Base-by-base conservation (phyloP, 2,113 vertebrate species). In the Saguinus midas region DNA sequence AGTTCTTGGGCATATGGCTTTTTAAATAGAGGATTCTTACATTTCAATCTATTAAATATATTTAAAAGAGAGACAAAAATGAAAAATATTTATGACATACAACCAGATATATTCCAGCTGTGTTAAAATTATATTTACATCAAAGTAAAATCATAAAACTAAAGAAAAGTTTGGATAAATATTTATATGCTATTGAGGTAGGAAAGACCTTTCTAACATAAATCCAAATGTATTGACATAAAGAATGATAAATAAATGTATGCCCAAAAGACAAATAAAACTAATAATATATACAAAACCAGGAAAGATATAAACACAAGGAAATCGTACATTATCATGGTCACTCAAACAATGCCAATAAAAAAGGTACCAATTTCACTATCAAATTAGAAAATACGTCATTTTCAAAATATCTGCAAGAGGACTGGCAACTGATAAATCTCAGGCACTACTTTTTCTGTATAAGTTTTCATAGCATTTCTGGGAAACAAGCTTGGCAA, bases 181-280 rank as follows among this genome's bases (percentile, higher is more conserved):
- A 93, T 92, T 90, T 90, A 76, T 52, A 14, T 13, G 86, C 73
- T 89, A 91, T 76, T 84, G 76, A 29, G 80, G 29, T 29, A 82
- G 1, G 6, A 8, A 78, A 64, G 58, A 29, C 2, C 8, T 57
- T 82, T 91, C 11, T 78, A 85, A 88, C 8, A 43, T 18, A 88
- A 94, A 96, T 58, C 1, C 5, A 92, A 95, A 40, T 32, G 0
- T 61, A 48, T 75, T 90, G 61, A 84, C 48, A 90, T 45, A 37
- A 43, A 48, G n/a, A 92, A 91, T 87, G 55, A 73, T 43, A 88
- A 96, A 94, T 85, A 90, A 84, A 78, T 29, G 0, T 35, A 43
- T 20, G 2, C 1, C 6, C 25, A 5, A 58, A 75, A 90, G 21
- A 57, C 25, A 66, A 87, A 86, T n/a, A 81, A 27, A 90, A 43